phyloP scores from a whole-genome alignment of 2,797 vertebrate species.

The Lepilemur ruficaudatus region DNA sequence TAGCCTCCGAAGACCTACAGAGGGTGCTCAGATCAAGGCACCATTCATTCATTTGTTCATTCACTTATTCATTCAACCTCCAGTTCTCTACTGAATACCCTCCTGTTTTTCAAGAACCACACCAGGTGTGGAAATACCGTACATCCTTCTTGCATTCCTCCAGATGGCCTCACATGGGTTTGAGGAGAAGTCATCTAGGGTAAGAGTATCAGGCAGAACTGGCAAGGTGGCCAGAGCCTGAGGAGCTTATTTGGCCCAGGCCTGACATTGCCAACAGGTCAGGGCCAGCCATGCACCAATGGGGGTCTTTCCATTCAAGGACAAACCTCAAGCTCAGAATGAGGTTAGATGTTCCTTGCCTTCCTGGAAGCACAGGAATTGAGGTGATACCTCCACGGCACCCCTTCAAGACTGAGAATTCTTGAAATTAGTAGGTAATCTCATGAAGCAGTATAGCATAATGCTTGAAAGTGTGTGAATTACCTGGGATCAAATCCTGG shows the following conservation, averaged over 20 bases:
- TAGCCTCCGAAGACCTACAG: background rate
- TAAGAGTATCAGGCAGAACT: background rate
- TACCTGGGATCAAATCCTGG: background rate
- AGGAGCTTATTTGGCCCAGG: background rate
- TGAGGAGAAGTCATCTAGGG: background rate
- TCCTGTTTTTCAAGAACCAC: background rate
- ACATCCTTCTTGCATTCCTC: background rate
- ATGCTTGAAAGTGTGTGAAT: background rate
- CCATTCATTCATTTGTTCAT: background rate
- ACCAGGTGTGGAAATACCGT: background rate
- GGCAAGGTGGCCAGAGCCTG: background rate
- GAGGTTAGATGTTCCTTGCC: background rate
- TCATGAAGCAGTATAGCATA: background rate
- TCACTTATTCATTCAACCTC: background rate
- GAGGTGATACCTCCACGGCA: background rate
- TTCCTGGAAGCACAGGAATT: background rate
- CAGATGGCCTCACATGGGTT: background rate
- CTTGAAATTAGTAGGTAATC: background rate
- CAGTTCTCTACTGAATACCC: background rate
- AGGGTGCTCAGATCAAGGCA: background rate
- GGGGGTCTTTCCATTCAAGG: background rate
- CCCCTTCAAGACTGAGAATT: background rate
- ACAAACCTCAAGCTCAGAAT: background rate
- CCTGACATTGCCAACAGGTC: background rate
- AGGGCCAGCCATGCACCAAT: background rate